Evolutionary conservation across 2,797 vertebrate genomes (phyloP), one percentile per base, ranked within the genome.

Genomic region (Gobionotothen gibberifrons): DNA sequence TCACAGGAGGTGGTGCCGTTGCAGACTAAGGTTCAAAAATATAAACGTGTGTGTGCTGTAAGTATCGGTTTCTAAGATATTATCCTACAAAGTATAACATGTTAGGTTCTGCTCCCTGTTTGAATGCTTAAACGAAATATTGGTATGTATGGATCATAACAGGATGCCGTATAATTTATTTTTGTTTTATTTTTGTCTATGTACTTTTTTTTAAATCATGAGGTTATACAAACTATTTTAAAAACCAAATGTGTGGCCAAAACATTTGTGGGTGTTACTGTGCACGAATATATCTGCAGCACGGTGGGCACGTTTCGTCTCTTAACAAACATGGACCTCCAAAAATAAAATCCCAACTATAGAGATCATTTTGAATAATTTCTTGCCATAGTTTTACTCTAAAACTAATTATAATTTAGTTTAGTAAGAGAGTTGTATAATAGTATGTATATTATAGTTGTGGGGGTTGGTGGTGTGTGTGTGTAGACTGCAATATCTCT

Each of bases 401-500:
- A 26, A 26, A 26, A 26, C 9, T 16, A 21, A 79, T 59, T 54
- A n/a, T 42, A 3, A 59, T 1, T 39, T 9, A 9, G 46, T 17
- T 3, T 63, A 52, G n/a, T 13, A 32, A 51, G 12, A 44, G 0
- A 60, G n/a, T 40, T 64, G 17, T 44, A 42, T 60, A 60, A 8
- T 36, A 1, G n/a, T 57, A 14, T 36, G 10, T 11, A 39, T 39
- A 11, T 5, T 32, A 2, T 36, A 36, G 8, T 9, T 17, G 1
- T 16, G 32, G 1, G 17, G 21, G 21, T 3, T 16, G 21, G 0
- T 94, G 90, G 10, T 94, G 90, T 55, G 49, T 55, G 49, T 57
- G 93, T 90, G 22, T 26, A 3, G 22, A 92, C 85, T 93, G 92
- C 47, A 90, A 93, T 93, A 94, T 96, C 87, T 94, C 94, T 93